Evolutionary conservation across 2,113 vertebrate species (phyloP).

Genomic region (Brachyhypopomus gauderio): DNA sequence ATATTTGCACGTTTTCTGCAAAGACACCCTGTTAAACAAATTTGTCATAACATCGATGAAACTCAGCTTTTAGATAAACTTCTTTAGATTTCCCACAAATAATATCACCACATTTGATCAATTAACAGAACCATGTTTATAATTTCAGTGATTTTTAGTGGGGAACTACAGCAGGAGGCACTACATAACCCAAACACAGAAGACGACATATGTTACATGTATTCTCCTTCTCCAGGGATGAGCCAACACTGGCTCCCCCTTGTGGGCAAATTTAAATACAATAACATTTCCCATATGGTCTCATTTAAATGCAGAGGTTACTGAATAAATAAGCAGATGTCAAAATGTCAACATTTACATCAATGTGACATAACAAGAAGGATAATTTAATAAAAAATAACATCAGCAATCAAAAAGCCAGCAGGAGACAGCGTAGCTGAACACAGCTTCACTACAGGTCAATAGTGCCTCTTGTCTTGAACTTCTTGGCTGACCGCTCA

Average conservation of each 20-base stretch:
- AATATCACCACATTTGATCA: no score
- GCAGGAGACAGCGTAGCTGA: background rate
- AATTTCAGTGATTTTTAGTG: no score
- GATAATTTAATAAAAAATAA: background rate
- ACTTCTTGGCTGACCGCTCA: conserved; percentile 92
- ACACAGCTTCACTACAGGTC: conserved; percentile 79
- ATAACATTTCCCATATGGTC: background rate
- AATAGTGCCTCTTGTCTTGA: conserved; percentile 87
- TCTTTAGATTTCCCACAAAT: no score
- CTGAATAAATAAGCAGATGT: background rate
- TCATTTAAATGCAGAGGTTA: background rate
- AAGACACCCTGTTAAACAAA: no score
- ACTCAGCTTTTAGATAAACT: no score
- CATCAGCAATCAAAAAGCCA: background rate
- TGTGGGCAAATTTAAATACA: background rate
- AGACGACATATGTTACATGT: background rate
- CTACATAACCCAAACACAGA: background rate
- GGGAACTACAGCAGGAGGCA: no score
- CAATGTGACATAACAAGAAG: no score
- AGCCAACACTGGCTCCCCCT: background rate
- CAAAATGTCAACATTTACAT: background rate
- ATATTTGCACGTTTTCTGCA: no score
- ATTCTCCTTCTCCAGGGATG: background rate
- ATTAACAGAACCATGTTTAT: no score
- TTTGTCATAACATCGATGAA: no score